Evolutionary conservation across 2,113 vertebrate genomes (phyloP).

Genomic region (Tympanuchus pallidicinctus): DNA sequence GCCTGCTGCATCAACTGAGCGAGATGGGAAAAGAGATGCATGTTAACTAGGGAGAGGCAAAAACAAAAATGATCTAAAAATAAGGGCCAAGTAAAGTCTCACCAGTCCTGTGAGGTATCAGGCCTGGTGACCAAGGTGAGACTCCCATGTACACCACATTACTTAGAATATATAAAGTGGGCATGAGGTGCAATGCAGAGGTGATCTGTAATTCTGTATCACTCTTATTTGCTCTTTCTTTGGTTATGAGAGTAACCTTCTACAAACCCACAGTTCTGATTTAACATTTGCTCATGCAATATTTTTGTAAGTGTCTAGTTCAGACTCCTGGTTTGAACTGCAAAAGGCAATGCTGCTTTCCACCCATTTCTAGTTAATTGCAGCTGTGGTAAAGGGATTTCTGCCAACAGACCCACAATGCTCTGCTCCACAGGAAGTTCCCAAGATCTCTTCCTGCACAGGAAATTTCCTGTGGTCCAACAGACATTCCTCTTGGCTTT

Average conservation of each 20-base stretch:
- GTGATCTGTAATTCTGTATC: background rate
- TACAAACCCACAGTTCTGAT: conserved; percentile 18
- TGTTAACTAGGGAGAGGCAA: background rate
- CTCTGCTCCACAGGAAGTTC: conserved; percentile 88
- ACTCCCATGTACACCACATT: accelerated
- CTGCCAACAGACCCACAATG: conserved; percentile 86
- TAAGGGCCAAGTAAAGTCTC: background rate
- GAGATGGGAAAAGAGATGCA: background rate
- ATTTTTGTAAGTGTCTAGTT: background rate
- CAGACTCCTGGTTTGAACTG: conserved; percentile 10
- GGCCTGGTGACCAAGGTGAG: background rate
- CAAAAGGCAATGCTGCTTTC: conserved; percentile 32
- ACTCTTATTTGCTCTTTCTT: background rate
- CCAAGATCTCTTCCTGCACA: conserved; percentile 89
- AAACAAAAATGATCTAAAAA: background rate
- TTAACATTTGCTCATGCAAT: background rate
- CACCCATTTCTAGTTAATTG: conserved; percentile 66
- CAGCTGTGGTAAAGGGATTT: conserved; percentile 80
- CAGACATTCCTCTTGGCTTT: conserved; percentile 81
- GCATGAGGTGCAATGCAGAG: background rate
- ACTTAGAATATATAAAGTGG: background rate
- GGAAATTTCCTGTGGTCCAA: conserved; percentile 93
- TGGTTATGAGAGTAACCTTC: background rate
- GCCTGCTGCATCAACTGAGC: background rate
- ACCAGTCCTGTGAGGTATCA: background rate